Conservation (phyloP, 2,113 vertebrate species). For the Anguilla japonica region DNA sequence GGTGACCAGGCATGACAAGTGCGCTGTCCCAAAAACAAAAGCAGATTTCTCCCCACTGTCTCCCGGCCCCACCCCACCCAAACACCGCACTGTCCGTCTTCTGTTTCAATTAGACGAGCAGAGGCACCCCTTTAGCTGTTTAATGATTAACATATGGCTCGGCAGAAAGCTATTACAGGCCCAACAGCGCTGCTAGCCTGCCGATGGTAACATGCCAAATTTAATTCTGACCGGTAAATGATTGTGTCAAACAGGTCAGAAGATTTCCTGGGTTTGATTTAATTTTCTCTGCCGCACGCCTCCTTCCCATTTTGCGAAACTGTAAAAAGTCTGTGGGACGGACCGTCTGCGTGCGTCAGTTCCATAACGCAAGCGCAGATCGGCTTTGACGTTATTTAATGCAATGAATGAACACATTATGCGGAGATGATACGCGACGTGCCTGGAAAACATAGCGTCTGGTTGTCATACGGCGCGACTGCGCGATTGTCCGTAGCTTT, state of each 20-base stretch:
- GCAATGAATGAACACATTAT: background rate
- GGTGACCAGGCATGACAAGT: background rate
- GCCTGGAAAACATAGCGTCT: background rate
- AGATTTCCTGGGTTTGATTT: constrained; percentile 8
- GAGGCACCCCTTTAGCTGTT: constrained; percentile 21
- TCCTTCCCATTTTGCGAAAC: background rate
- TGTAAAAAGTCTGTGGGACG: background rate
- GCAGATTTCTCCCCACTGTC: background rate
- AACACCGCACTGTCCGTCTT: background rate
- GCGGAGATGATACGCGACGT: background rate
- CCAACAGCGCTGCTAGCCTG: background rate
- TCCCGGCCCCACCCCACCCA: background rate
- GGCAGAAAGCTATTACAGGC: constrained; percentile 17
- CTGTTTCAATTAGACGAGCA: constrained; percentile 6
- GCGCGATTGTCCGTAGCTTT: background rate
- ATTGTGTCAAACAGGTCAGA: background rate
- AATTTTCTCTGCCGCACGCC: background rate
- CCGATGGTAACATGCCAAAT: constrained; percentile 21
- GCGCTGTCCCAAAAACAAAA: background rate
- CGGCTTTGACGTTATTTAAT: background rate
- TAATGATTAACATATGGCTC: constrained; percentile 35
- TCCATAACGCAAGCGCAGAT: background rate
- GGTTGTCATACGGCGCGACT: background rate
- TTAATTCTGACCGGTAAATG: background rate
- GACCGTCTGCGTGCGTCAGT: background rate